These are phyloP conservation scores for Chironomus tentans DNA, from an alignment of 2,888 invertebrate species.

Conservation along the genomic window DNA sequence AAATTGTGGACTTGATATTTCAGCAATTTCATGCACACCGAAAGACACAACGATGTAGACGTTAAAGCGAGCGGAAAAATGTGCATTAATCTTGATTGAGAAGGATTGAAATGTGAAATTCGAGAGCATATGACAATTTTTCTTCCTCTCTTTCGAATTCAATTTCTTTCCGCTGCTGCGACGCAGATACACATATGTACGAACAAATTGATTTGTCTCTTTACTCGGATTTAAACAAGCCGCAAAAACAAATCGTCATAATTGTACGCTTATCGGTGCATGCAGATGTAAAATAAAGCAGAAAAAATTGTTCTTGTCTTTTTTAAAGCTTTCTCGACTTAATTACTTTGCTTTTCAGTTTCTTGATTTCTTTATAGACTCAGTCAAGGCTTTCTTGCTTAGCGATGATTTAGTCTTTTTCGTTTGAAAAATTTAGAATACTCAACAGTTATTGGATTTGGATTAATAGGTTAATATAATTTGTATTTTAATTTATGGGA, in stretches of 20 bases:
- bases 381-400: too few relatives aligned
- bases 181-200: not conserved
- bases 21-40: not conserved
- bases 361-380: not conserved
- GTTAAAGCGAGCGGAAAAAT: not conserved
- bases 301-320: not conserved
- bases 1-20: slow-evolving; percentile 1
- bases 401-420: too few relatives aligned
- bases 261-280: not conserved
- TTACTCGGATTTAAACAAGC: not conserved
- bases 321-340: not conserved
- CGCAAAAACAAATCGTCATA: not conserved
- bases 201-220: too few relatives aligned
- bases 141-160: too few relatives aligned
- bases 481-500: too few relatives aligned
- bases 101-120: not conserved
- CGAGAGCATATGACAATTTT: not conserved
- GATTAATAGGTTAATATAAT: too few relatives aligned
- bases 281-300: not conserved
- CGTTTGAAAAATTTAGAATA: too few relatives aligned
- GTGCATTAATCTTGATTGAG: not conserved
- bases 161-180: not conserved
- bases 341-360: not conserved
- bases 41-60: not conserved
- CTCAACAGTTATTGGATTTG: too few relatives aligned